Evolutionary conservation across 2,113 vertebrate species (phyloP).

Genomic region (Sinosuthora webbiana): DNA sequence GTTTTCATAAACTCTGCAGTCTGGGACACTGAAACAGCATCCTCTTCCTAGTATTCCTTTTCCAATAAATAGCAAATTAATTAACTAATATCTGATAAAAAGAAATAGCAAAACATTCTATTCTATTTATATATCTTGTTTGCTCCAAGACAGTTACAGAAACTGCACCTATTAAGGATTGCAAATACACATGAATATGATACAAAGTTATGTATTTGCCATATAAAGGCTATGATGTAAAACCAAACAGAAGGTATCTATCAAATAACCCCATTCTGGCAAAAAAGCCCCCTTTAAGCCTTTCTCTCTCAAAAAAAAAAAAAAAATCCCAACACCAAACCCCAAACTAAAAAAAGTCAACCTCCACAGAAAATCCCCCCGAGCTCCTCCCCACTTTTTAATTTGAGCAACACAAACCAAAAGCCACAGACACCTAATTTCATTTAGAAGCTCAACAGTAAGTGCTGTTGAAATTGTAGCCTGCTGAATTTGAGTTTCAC

Average conservation of each 20-base stretch:
- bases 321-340: not conserved
- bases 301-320: not conserved
- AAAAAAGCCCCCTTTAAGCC: rapidly evolving
- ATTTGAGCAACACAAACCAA: not conserved
- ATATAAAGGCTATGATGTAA: not conserved
- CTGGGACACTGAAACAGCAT: not conserved
- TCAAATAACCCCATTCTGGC: not conserved
- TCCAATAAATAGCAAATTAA: not conserved
- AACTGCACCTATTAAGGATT: not conserved
- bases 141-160: not conserved
- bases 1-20: not conserved
- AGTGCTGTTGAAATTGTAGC: not conserved
- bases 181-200: not conserved
- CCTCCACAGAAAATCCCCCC: not conserved
- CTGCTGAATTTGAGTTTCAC: not conserved
- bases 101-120: not conserved
- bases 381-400: rapidly evolving
- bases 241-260: not conserved
- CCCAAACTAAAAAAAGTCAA: not conserved
- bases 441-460: not conserved
- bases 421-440: not conserved
- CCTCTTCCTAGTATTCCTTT: not conserved
- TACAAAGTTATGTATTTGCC: rapidly evolving
- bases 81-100: not conserved
- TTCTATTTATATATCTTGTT: not conserved